Conservation (phyloP, 2,888 invertebrate genomes). For the Cheilosia pagana region DNA sequence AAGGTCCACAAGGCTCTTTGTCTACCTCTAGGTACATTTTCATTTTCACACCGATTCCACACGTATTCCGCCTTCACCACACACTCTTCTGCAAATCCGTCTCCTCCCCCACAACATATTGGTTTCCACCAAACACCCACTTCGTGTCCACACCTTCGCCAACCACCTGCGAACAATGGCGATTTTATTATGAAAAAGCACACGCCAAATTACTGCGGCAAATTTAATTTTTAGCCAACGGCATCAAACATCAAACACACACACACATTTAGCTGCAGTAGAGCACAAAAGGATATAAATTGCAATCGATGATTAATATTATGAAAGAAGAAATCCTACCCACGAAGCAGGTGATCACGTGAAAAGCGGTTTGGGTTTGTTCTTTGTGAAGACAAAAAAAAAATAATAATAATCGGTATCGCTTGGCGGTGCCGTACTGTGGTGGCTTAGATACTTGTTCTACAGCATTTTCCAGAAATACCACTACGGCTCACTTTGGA, state of each 20-base stretch:
- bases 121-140: slow-evolving; percentile 42
- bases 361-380: slow-evolving; percentile 60
- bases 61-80: background rate
- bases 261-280: slow-evolving; percentile 5
- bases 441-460: slow-evolving; percentile 54
- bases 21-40: background rate
- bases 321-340: slow-evolving; percentile 43
- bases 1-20: too few species aligned
- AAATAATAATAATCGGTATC: too few species aligned
- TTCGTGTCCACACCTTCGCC: slow-evolving; percentile 41
- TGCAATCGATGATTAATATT: slow-evolving; percentile 49
- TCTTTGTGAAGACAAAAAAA: background rate
- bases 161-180: slow-evolving; percentile 39
- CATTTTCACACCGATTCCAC: background rate
- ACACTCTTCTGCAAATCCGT: slow-evolving; percentile 20
- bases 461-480: slow-evolving; percentile 58
- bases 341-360: slow-evolving; percentile 63
- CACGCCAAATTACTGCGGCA: slow-evolving; percentile 18
- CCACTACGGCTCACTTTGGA: slow-evolving; percentile 53
- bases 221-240: slow-evolving; percentile 25
- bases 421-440: slow-evolving; percentile 40
- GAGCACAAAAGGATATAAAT: slow-evolving; percentile 56
- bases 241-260: slow-evolving; percentile 9
- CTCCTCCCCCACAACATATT: background rate
- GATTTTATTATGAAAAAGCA: background rate